These are phyloP conservation scores for Xyliphius kryptos DNA, from an alignment of 2,113 vertebrate genomes.

Conservation along the genomic window DNA sequence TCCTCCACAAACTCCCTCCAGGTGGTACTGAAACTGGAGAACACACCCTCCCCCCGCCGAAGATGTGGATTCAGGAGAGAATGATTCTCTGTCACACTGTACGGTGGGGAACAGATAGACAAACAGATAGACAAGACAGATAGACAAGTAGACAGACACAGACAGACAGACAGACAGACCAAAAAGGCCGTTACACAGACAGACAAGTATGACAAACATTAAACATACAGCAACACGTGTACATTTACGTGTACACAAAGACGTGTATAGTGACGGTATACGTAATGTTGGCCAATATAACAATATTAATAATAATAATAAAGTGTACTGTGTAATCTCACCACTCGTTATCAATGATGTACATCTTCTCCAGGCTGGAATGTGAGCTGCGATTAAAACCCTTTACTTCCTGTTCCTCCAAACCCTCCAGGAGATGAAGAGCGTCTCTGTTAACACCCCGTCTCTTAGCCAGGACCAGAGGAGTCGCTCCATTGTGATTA, in stretches of 20 bases:
- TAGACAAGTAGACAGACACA: too few species aligned
- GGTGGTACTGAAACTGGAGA: constrained; percentile 92
- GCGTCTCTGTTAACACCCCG: constrained; percentile 96
- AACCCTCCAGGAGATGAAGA: constrained; percentile 88
- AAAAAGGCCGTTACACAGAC: too few species aligned
- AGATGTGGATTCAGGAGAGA: constrained; percentile 92
- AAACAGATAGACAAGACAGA: too few species aligned
- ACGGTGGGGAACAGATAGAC: constrained; percentile 48
- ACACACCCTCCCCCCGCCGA: constrained; percentile 89
- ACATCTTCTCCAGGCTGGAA: constrained; percentile 94
- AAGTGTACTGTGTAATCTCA: too few species aligned
- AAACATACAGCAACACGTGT: too few species aligned
- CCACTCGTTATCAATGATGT: constrained; percentile 93
- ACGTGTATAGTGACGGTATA: too few species aligned
- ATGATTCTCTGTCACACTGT: constrained; percentile 97
- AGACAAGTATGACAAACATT: too few species aligned
- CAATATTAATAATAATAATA: too few species aligned
- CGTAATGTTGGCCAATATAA: too few species aligned
- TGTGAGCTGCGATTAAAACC: constrained; percentile 92
- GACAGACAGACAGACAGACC: too few species aligned
- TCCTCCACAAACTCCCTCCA: constrained; percentile 99
- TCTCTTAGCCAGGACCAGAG: constrained; percentile 90
- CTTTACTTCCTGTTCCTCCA: constrained; percentile 97
- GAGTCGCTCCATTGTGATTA: constrained; percentile 96
- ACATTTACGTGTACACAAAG: too few species aligned